Evolutionary conservation across 1,140 invertebrate species (phyloP), one percentile per base, ranked within the genome.

Genomic region (Elysia chlorotica): DNA sequence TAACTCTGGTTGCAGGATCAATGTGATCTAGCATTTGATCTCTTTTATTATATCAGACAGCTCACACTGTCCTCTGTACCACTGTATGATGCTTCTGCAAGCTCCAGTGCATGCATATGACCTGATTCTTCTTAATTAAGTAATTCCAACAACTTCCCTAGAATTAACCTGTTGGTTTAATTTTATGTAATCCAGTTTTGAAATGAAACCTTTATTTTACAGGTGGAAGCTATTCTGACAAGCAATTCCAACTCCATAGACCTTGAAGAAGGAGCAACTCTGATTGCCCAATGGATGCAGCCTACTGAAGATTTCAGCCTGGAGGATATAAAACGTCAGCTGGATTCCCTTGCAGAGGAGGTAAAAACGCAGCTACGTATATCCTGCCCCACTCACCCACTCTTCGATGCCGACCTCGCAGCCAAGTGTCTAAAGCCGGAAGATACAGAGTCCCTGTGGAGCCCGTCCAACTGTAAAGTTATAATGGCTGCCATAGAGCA

Each of bases 241-340:
- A 41, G 23, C n/a, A 65, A n/a, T 23, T 38, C 6, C 30, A 17
- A 41, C 10, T 17, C 37, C 2, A 37, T 33, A 21, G 65, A 68
- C 31, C 30, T 68, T 25, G 65, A 68, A 68, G 2, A 30, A 1
- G 65, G 65, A 33, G 30, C 30, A 23, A n/a, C 31, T 14, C n/a
- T 68, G 23, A 68, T 68, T 33, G 65, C 65, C 2, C 48, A 68
- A 30, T 68, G 65, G 65, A 54, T 68, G 31, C 65, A 68, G 30
- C 65, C 65, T 1, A 54, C 14, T 1, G 14, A 6, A 17, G 30
- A 28, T 2, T 54, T 68, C 31, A 68, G 21, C n/a, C 6, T 56
- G 2, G 31, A 54, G 14, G 48, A 56, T 19, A 68, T 68, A 30
- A 68, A 56, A 56, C 23, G 30, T 31, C 25, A 68, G 35, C 23